Evolutionary conservation across 1,140 invertebrate species (phyloP).

Genomic region (Mactra quadrangularis): DNA sequence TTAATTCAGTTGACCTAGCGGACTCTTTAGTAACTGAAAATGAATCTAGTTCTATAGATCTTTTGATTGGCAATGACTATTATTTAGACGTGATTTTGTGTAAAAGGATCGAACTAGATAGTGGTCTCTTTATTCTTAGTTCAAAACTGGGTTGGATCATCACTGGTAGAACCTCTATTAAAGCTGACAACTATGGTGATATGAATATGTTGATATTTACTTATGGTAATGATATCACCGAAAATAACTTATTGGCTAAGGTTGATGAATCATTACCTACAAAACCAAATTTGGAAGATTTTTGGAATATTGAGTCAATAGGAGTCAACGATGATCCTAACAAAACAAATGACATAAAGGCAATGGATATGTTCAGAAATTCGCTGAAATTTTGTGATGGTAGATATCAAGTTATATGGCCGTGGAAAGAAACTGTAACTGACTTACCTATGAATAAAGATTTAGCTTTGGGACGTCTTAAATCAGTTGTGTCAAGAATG

Average conservation of each 20-base stretch:
- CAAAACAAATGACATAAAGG: constrained; percentile 17
- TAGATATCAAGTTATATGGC: constrained; percentile 51
- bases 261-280: not conserved
- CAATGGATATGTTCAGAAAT: constrained; percentile 29
- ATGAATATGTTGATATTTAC: constrained; percentile 20
- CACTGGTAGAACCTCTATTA: not conserved
- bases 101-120: not conserved
- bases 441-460: constrained; percentile 49
- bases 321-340: constrained; percentile 32
- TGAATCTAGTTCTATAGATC: not conserved
- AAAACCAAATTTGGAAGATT: constrained; percentile 41
- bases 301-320: constrained; percentile 60
- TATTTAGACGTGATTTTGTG: constrained; percentile 5
- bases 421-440: constrained; percentile 35
- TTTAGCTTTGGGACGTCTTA: constrained; percentile 38
- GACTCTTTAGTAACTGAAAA: not conserved
- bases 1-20: constrained; percentile 2
- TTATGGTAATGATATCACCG: not conserved
- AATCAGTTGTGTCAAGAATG: constrained; percentile 26
- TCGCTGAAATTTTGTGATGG: constrained; percentile 27
- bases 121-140: constrained; percentile 10
- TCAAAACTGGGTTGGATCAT: constrained; percentile 19
- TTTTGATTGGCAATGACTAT: constrained; percentile 21
- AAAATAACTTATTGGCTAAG: not conserved
- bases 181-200: not conserved